phyloP scores from a whole-genome alignment of 1,140 invertebrate species.

The Micrasema minimum region DNA sequence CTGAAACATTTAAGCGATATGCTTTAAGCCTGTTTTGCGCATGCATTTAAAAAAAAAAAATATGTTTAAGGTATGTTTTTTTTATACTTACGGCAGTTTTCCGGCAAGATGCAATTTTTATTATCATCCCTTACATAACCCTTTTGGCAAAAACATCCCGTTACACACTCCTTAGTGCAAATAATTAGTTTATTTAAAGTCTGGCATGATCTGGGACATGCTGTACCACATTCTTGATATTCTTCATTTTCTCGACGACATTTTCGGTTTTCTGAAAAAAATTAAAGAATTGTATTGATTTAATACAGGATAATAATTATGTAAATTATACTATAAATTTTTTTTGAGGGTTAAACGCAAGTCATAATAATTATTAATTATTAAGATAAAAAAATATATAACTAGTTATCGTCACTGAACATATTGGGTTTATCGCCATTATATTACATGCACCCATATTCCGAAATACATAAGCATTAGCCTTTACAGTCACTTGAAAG shows the following conservation, averaged over 20 bases:
- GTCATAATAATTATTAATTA: not conserved
- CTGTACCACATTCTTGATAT: not conserved
- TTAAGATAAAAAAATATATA: not conserved
- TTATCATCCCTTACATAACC: slow-evolving; percentile 38
- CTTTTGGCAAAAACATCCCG: slow-evolving; percentile 42
- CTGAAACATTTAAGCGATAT: too few species aligned
- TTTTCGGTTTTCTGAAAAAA: not conserved
- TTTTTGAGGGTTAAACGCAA: not conserved
- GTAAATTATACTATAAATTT: not conserved
- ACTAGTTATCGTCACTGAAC: not conserved
- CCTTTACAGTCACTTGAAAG: not conserved
- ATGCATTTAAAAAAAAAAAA: too few species aligned
- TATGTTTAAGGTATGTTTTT: not conserved
- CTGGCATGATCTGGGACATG: slow-evolving; percentile 14
- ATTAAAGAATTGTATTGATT: not conserved
- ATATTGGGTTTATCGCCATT: not conserved
- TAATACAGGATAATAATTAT: not conserved
- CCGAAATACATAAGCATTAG: slow-evolving; percentile 49
- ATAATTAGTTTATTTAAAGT: slow-evolving; percentile 11
- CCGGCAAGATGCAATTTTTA: slow-evolving; percentile 6
- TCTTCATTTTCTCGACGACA: not conserved
- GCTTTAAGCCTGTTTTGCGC: too few species aligned
- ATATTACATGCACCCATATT: slow-evolving; percentile 54
- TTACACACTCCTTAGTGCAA: slow-evolving; percentile 22
- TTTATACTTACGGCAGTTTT: slow-evolving; percentile 13